A percentile compares a stretch with the other conserved stretches of the same genome.
Conservation (phyloP, 2,888 invertebrate species). For the Poecilus cupreus region DNA sequence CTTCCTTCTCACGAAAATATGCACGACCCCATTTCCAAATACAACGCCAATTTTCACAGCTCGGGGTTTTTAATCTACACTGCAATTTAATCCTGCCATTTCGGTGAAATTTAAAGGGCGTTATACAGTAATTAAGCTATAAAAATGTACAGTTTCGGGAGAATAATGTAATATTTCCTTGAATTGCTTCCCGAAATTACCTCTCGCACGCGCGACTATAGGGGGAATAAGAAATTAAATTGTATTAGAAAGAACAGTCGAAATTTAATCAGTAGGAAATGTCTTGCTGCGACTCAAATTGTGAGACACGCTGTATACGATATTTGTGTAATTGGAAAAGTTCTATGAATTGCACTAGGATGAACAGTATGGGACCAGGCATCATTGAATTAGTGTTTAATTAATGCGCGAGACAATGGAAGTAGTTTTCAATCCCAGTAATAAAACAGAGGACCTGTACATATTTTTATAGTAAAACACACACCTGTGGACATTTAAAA, state of each 20-base stretch:
- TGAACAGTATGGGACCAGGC: too few relatives aligned
- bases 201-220: constrained; percentile 8
- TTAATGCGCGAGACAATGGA: too few relatives aligned
- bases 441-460: too few relatives aligned
- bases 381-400: too few relatives aligned
- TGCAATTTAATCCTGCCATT: constrained; percentile 73
- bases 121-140: constrained; percentile 72
- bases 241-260: constrained; percentile 41
- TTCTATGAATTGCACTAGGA: too few relatives aligned
- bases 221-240: constrained; percentile 37
- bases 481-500: too few relatives aligned
- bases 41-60: constrained; percentile 30
- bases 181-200: constrained; percentile 39
- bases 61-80: constrained; percentile 70
- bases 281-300: background rate
- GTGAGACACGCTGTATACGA: background rate
- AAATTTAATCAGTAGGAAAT: constrained; percentile 20
- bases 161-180: constrained; percentile 44
- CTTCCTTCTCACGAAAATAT: background rate
- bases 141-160: constrained; percentile 68
- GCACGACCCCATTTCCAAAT: background rate
- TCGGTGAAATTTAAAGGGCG: constrained; percentile 70
- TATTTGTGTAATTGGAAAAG: too few relatives aligned
- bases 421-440: too few relatives aligned
- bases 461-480: too few relatives aligned